Evolutionary conservation across 2,113 vertebrate species (phyloP).

Genomic region (Brachyhypopomus gauderio): DNA sequence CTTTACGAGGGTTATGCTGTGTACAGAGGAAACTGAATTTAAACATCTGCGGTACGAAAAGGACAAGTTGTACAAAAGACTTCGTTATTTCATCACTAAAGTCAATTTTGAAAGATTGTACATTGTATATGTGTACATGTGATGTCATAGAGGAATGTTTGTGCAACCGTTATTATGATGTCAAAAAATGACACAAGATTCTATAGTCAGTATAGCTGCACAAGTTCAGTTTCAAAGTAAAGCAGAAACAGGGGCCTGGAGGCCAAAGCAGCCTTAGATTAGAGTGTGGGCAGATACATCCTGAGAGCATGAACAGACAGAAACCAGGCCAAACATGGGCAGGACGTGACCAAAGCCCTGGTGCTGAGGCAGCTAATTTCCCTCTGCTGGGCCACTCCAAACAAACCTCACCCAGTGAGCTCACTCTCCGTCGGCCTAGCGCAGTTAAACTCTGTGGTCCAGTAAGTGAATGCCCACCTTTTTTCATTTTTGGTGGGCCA

Average conservation of each 20-base stretch:
- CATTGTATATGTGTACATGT: neutral
- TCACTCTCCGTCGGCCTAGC: conserved; percentile 56
- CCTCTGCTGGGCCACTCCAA: conserved; percentile 53
- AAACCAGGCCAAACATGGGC: conserved; percentile 47
- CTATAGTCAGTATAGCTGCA: neutral
- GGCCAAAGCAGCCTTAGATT: conserved; percentile 59
- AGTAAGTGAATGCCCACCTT: conserved; percentile 54
- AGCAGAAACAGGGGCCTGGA: neutral
- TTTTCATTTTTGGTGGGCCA: conserved; percentile 36
- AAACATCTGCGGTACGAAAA: neutral
- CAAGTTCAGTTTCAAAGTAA: neutral
- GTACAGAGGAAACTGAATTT: neutral
- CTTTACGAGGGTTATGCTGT: too few relatives aligned
- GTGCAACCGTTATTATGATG: neutral
- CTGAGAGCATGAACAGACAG: conserved; percentile 55
- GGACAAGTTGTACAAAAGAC: too few relatives aligned
- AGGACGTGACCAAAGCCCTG: conserved; percentile 36
- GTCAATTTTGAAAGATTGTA: too few relatives aligned
- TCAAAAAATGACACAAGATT: neutral
- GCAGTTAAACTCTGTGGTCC: conserved; percentile 59
- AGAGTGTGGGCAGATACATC: conserved; percentile 37
- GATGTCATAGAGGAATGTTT: too few relatives aligned
- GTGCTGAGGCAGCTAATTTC: conserved; percentile 62
- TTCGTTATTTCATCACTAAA: too few relatives aligned
- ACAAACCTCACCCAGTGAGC: conserved; percentile 60